Evolutionary conservation across 2,797 vertebrate species (phyloP).

Genomic region (Chaunax sp.): DNA sequence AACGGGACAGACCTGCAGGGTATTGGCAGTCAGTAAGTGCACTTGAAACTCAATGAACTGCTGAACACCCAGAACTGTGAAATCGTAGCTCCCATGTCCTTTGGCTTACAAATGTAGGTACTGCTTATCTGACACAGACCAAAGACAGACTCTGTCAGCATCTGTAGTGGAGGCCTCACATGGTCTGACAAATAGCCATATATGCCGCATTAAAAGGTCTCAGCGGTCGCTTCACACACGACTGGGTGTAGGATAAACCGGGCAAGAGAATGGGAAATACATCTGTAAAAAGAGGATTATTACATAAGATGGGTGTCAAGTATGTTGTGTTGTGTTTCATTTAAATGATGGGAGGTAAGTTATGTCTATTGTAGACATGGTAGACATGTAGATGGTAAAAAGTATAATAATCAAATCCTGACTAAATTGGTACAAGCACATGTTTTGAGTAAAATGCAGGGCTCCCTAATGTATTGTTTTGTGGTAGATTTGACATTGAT

Average conservation of each 20-base stretch:
- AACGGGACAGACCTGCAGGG: conserved; percentile 42
- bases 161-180: conserved; percentile 26
- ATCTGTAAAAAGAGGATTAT: conserved; percentile 32
- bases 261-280: conserved; percentile 30
- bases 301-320: conserved; percentile 15
- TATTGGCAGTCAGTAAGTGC: conserved; percentile 39
- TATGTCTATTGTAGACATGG: conserved; percentile 12
- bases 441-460: conserved; percentile 49
- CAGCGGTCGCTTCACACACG: conserved; percentile 35
- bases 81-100: conserved; percentile 11
- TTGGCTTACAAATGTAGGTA: conserved; percentile 26
- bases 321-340: conserved; percentile 25
- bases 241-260: conserved; percentile 27
- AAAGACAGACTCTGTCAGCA: conserved; percentile 9
- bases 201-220: conserved; percentile 55
- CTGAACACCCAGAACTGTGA: conserved; percentile 11
- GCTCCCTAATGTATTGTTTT: conserved; percentile 65
- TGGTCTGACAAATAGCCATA: conserved; percentile 52
- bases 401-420: conserved; percentile 32
- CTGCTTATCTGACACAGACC: conserved; percentile 4
- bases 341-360: conserved; percentile 17
- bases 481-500: conserved; percentile 77
- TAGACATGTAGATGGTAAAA: conserved; percentile 2
- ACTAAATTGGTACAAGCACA: conserved; percentile 19
- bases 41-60: conserved; percentile 45